phyloP scores from a whole-genome alignment of 2,888 invertebrate species.

The Osmoderma eremita region DNA sequence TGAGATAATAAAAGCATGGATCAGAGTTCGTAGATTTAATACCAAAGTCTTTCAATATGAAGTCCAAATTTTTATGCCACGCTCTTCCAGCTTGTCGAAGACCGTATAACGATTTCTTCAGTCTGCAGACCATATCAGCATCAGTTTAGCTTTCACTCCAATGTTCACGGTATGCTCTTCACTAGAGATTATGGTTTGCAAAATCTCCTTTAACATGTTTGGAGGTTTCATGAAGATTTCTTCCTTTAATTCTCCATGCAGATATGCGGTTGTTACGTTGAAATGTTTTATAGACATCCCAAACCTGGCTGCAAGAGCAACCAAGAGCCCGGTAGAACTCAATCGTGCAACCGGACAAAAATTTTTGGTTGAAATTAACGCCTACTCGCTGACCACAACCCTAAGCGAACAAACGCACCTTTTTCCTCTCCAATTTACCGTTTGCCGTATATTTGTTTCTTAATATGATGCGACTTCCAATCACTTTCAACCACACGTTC shows the following conservation, averaged over 20 bases:
- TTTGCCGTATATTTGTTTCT: no score
- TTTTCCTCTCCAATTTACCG: no score
- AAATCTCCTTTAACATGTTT: no score
- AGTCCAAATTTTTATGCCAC: constrained; percentile 46
- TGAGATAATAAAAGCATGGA: constrained; percentile 46
- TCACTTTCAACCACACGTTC: no score
- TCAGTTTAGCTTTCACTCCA: no score
- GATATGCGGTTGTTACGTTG: neutral
- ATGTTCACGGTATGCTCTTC: no score
- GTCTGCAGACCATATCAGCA: no score
- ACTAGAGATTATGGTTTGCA: neutral
- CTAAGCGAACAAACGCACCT: no score
- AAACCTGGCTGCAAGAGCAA: neutral
- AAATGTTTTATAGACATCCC: neutral
- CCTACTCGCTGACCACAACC: neutral
- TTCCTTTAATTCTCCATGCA: neutral
- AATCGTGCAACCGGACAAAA: neutral
- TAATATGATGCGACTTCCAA: neutral
- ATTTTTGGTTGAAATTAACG: neutral
- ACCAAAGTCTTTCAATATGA: constrained; percentile 42
- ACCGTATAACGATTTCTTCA: no score
- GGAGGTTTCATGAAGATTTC: constrained; percentile 18
- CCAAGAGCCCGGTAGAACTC: neutral
- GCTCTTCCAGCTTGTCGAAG: constrained; percentile 46
- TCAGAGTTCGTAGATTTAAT: constrained; percentile 44